Evolutionary conservation across 2,797 vertebrate species (phyloP), one percentile per base, ranked within the genome.

Genomic region (Mormyrus proboscirostris): DNA sequence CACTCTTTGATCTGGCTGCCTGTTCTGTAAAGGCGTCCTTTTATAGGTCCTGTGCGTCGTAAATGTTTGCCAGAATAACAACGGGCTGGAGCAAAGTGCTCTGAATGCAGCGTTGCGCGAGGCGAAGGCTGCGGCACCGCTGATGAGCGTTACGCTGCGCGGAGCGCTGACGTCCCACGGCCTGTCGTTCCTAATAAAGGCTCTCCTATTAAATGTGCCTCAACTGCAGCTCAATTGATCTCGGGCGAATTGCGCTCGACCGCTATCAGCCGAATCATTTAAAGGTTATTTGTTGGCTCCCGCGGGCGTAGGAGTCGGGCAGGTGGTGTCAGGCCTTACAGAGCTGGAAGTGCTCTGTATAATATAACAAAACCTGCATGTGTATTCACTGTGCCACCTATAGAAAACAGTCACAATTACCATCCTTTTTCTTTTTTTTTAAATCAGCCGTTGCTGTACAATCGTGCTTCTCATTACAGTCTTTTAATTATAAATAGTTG

Each of bases 401-500:
- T 47, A 47, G 73, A 79, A 79, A 79, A n/a, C 16, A 44, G 9
- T 9, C 73, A 79, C 4, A 79, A 79, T 79, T 41, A 79, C 73
- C 16, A 44, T 79, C 41, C 73, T 59, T 59, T 57, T 55, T 9
- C 29, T 25, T 84, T 47, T 19, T 47, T 83, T 22, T 84, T 51
- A 14, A 49, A 59, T 33, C 29, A 44, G 12, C 14, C 85, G 9
- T 47, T 82, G 41, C 44, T 38, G 41, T 87, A n/a, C 51, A 25
- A 87, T 87, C 25, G 3, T 86, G 83, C 50, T 57, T 86, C 51
- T 87, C 85, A 87, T 87, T 59, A 41, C 85, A 87, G 29, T 87
- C 50, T 87, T 87, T 87, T 87, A 87, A 57, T 87, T 87, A 57
- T 55, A 87, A 51, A 87, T 57, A n/a, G 85, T 53, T 33, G 25